These are phyloP conservation scores for Bathynomus jamesi DNA, from an alignment of 1,140 invertebrate genomes.

Conservation along the genomic window DNA sequence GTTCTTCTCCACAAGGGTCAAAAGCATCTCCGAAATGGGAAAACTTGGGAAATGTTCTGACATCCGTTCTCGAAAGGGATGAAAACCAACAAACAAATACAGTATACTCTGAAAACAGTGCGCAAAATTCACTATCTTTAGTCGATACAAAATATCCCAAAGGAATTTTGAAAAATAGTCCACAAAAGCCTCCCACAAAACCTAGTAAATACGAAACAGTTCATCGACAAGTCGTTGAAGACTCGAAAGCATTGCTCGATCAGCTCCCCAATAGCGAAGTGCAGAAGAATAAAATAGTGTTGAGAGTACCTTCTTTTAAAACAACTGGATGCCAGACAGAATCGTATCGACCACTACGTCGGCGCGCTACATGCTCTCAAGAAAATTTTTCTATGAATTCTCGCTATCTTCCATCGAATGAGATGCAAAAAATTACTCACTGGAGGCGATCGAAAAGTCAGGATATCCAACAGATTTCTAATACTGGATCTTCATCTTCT, in stretches of 20 bases:
- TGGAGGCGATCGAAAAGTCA: slow-evolving; percentile 14
- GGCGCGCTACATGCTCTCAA: slow-evolving; percentile 31
- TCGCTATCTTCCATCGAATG: not conserved
- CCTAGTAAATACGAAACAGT: slow-evolving; percentile 28
- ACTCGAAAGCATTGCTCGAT: slow-evolving; percentile 24
- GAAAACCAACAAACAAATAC: too few relatives aligned
- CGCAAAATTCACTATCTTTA: too few relatives aligned
- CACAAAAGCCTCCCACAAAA: slow-evolving; percentile 13
- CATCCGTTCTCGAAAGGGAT: too few relatives aligned
- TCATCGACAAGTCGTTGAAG: slow-evolving; percentile 27
- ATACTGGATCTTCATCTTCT: slow-evolving; percentile 25
- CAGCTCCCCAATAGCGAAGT: slow-evolving; percentile 28
- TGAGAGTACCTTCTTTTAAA: slow-evolving; percentile 32
- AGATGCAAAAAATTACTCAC: not conserved
- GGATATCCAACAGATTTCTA: not conserved
- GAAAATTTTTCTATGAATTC: slow-evolving; percentile 27
- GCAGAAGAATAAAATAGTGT: slow-evolving; percentile 31
- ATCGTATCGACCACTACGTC: slow-evolving; percentile 20
- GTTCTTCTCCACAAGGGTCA: too few relatives aligned
- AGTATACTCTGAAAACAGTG: too few relatives aligned
- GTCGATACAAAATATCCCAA: too few relatives aligned
- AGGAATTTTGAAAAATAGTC: too few relatives aligned
- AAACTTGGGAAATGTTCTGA: too few relatives aligned
- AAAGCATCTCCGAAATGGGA: too few relatives aligned
- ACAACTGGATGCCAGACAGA: slow-evolving; percentile 36